These are phyloP conservation scores for Anastatus disparis DNA, from an alignment of 1,140 invertebrate genomes.

Conservation along the genomic window DNA sequence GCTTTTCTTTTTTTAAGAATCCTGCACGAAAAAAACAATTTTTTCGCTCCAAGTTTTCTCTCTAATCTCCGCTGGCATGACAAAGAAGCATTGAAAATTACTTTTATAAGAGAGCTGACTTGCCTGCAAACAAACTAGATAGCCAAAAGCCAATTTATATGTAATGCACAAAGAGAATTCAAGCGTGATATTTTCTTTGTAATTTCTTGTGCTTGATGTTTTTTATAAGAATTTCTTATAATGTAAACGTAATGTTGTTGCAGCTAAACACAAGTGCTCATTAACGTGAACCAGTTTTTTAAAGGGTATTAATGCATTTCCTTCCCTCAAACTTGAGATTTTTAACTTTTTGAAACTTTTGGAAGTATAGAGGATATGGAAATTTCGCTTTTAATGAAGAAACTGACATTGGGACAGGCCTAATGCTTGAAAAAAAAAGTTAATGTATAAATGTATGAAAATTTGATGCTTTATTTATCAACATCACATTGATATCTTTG, in stretches of 20 bases:
- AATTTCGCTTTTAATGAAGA: background rate
- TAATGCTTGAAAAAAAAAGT: background rate
- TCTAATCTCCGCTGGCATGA: conserved; percentile 23
- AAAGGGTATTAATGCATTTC: background rate
- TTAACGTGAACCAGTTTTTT: conserved; percentile 20
- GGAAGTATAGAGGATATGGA: background rate
- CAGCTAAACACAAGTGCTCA: conserved; percentile 23
- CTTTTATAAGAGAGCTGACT: background rate
- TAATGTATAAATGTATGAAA: conserved; percentile 4
- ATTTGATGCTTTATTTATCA: background rate
- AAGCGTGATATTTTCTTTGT: background rate
- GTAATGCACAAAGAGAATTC: background rate
- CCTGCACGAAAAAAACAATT: conserved; percentile 28
- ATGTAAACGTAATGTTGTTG: conserved; percentile 31
- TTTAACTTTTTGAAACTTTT: background rate
- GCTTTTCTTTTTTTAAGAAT: conserved; percentile 20
- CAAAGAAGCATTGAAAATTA: conserved; percentile 12
- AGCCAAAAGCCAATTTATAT: conserved; percentile 6
- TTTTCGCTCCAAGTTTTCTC: conserved; percentile 14
- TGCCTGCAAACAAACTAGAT: conserved; percentile 14
- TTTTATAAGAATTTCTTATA: conserved; percentile 6
- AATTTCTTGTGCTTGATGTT: conserved; percentile 1
- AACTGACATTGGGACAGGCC: background rate
- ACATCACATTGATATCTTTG: background rate
- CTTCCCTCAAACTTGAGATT: background rate